These are phyloP conservation scores for Caenorhabditis virilis DNA, from an alignment of 2,888 invertebrate genomes.

Conservation along the genomic window DNA sequence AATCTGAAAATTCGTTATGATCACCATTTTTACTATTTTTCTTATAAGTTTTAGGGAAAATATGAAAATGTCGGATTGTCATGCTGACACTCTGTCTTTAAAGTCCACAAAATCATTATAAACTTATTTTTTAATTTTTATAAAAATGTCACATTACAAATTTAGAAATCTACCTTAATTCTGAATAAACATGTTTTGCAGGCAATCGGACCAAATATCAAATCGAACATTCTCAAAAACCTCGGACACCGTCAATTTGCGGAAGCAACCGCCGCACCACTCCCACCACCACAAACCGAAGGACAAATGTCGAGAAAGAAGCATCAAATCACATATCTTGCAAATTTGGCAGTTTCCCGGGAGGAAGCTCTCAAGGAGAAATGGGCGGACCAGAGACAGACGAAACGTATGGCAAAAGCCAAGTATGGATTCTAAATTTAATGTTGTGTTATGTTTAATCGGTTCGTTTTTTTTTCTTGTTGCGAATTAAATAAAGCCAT, in stretches of 20 bases:
- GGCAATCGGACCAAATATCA: slow-evolving; percentile 63
- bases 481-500: no score
- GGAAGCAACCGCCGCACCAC: slow-evolving; percentile 34
- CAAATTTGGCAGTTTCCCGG: slow-evolving; percentile 61
- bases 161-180: no score
- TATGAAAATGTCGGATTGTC: no score
- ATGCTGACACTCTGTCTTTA: no score
- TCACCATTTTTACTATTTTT: no score
- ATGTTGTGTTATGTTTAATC: background rate
- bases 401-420: slow-evolving; percentile 56
- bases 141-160: no score
- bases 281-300: slow-evolving; percentile 34
- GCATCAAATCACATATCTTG: slow-evolving; percentile 68
- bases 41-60: no score
- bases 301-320: slow-evolving; percentile 60
- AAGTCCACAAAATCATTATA: no score
- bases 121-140: no score
- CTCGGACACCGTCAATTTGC: slow-evolving; percentile 49
- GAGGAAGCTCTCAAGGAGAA: slow-evolving; percentile 65
- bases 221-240: slow-evolving; percentile 57
- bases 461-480: no score
- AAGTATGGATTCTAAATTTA: slow-evolving; percentile 63
- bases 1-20: no score
- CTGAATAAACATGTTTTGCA: slow-evolving; percentile 21
- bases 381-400: slow-evolving; percentile 62